Base-by-base conservation (phyloP, 2,113 vertebrate species). In the Ploceus nigricollis region DNA sequence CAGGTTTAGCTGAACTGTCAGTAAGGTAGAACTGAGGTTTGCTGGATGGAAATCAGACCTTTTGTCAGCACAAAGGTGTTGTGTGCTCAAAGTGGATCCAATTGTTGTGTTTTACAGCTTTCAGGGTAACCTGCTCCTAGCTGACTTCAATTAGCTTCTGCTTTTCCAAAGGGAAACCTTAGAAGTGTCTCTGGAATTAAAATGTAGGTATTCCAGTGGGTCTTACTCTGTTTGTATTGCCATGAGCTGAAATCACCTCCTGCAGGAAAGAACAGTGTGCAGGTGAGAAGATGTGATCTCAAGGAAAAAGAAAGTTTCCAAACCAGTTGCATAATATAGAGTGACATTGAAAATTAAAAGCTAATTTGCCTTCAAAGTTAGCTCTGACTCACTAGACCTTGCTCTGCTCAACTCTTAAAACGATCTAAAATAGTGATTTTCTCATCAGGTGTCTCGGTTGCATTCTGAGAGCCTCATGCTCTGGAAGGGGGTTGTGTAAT, bases 261-360 rank as follows among this genome's bases (percentile, higher is more conserved):
- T 72, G 75, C 42, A 82, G 51, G 54, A 58, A 93, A 37, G 71
- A 76, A n/a, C 13, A 77, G 54, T 51, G 33, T 39, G 57, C 39
- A 54, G 64, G 75, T 85, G 78, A 90, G 69, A 92, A 75, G 84
- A 70, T 90, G 84, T 54, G 64, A 42, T 82, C 64, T 72, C 77
- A 69, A 84, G 69, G 69, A 76, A 91, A 82, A 56, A 77, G 18
- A 64, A 82, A 65, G 45, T 88, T 97, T 96, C 78, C 79, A 58
- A 66, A 76, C 51, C 19, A 80, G 44, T 61, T 94, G 60, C 42
- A 24, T 96, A 90, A 88, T 82, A 77, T 27, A 45, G 89, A 92
- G 45, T 78, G 39, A 85, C 56, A 60, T 37, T 53, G 81, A 93
- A 94, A 84, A 91, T 84, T 51, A 92, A 70, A 81, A 76, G 58